Evolutionary conservation across 1,140 invertebrate genomes (phyloP), one percentile per base, ranked within the genome.

Genomic region (Drosophila sp.): DNA sequence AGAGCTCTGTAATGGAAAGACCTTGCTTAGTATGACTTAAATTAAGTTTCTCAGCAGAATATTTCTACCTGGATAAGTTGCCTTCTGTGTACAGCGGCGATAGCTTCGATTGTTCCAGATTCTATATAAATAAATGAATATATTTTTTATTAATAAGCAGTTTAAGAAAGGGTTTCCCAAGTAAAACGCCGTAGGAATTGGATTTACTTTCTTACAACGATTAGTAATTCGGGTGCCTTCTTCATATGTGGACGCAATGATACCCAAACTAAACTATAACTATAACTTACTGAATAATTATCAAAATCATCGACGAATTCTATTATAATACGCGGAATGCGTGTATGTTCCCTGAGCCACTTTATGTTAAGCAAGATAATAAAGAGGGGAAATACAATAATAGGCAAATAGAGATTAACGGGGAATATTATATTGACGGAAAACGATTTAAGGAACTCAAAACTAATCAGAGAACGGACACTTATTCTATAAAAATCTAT

Each of bases 311-410:
- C 93, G 89, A 93, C 93, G 78, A 94, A 93, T 90, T 94, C 93
- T 92, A 94, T 94, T 74, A 94, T 93, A 92, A 94, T 94, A 80
- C 93, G 94, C 71, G 94, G 94, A 81, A 94, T 92, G 67, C 94
- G 93, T 50, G 94, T 94, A 92, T 94, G 94, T 83, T 94, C 94
- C 87, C 94, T 94, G 93, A 95, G 92, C 94, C 94, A 95, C 94
- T 95, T 74, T 65, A 32, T 14, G 59, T 46, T 14, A 58, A 36
- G 43, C 48, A 61, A 56, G 69, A 51, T 14, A 67, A 75, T 78
- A 41, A 27, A 21, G 14, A 29, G 21, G 48, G 67, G 18, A 80
- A 58, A 71, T 46, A 80, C 41, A 63, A 13, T 58, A 74, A 58
- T 43, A 71, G 50, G 18, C 32, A 54, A 25, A 58, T 11, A 56